Evolutionary conservation across 2,797 vertebrate genomes (phyloP).

Genomic region (Apogon hyalosoma): DNA sequence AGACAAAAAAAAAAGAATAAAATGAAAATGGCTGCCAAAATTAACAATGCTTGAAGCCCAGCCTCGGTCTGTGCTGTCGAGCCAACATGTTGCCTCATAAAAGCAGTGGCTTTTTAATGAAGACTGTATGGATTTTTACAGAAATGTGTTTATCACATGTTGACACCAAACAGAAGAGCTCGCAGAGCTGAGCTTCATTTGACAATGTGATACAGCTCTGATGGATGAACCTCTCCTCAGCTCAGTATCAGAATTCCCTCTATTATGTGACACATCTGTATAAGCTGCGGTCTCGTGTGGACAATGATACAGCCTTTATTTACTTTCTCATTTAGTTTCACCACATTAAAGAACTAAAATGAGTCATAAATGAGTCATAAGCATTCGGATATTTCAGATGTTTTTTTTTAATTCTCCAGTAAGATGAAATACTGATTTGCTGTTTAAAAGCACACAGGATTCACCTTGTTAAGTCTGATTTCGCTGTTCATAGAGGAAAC

Average conservation of each 20-base stretch:
- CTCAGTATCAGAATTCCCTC: slow-evolving; percentile 25
- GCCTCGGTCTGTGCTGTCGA: background rate
- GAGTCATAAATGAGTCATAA: background rate
- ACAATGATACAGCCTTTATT: slow-evolving; percentile 24
- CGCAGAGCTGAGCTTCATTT: slow-evolving; percentile 7
- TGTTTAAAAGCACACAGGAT: background rate
- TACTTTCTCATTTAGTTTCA: slow-evolving; percentile 15
- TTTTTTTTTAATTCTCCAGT: background rate
- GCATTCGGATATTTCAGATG: slow-evolving; percentile 13
- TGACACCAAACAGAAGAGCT: background rate
- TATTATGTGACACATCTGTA: slow-evolving; percentile 17
- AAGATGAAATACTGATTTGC: slow-evolving; percentile 11
- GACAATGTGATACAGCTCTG: slow-evolving; percentile 4
- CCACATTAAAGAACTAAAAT: slow-evolving; percentile 28
- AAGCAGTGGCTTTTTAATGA: background rate
- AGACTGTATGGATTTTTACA: no score
- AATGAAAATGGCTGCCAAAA: no score
- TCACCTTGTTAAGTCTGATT: background rate
- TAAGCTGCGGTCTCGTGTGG: slow-evolving; percentile 17
- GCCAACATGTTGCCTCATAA: background rate
- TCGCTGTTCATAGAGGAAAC: background rate
- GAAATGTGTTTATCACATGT: no score
- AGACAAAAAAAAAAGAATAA: no score
- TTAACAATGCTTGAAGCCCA: no score
- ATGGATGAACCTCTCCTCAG: slow-evolving; percentile 10